Base-by-base conservation (phyloP, 1,140 invertebrate species). In the Micrasema longulum region DNA sequence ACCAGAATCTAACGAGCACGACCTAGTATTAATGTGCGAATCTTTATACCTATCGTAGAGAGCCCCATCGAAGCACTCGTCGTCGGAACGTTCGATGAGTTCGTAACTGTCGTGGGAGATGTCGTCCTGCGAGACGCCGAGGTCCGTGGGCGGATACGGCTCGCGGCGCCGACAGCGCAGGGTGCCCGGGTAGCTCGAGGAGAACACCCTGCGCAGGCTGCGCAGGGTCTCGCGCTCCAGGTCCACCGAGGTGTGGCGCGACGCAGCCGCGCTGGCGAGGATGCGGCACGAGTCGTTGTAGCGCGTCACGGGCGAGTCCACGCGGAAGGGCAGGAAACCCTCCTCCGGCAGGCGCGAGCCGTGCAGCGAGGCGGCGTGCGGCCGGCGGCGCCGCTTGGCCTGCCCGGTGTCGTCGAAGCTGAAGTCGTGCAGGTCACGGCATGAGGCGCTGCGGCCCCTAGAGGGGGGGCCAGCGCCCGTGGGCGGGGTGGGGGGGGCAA, bases 91-190 rank as follows among this genome's bases (percentile, higher is more conserved):
- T 80, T 95, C 93, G 45, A 95, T 85, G 12, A 95, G 80, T 78
- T 96, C 94, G 80, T 95, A 96, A 74, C 93, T 95, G 81, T 95
- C 94, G 80, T 95, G 94, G 10, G 93, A 94, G 3, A 95, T 83
- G 83, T 96, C 93, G 79, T 95, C 94, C 79, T 94, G 93, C 1
- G 92, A 93, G 31, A 91, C 91, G 55, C 89, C 88, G 50, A 87
- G 83, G 62, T 88, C 86, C 70, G 86, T 76, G 75, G 85, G 78
- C 79, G 84, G 76, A 52, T 86, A 81, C 81, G 91, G 83, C 89
- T 89, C 76, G 83, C 84, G 88, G 80, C 78, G 82, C 85, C 87
- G 80, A 88, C 71, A 88, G 4, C 45, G 88, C 2, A 91, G 90
- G 12, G 91, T 93, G 31, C 93, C 93, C 7, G 93, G 93, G 81